phyloP scores from a whole-genome alignment of 2,888 invertebrate genomes.

The Apodemia zela region DNA sequence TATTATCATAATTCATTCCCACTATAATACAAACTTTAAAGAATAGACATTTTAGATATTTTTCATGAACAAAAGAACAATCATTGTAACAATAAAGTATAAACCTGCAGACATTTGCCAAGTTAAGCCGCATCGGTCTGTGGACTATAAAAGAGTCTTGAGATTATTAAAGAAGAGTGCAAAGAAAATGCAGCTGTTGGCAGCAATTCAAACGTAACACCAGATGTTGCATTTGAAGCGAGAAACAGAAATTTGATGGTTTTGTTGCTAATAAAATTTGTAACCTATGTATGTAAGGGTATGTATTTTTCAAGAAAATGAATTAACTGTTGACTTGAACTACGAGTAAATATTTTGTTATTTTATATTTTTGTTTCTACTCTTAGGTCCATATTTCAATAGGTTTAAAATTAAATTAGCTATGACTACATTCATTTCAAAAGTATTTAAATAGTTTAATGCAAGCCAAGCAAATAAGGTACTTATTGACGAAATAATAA shows the following conservation, averaged over 20 bases:
- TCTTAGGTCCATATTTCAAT: too few relatives aligned
- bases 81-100: constrained; percentile 18
- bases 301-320: background rate
- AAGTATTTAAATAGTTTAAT: too few relatives aligned
- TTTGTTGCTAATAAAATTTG: background rate
- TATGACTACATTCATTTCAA: too few relatives aligned
- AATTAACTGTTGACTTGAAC: too few relatives aligned
- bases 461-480: too few relatives aligned
- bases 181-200: constrained; percentile 55
- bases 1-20: too few relatives aligned
- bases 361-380: too few relatives aligned
- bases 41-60: background rate
- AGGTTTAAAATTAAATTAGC: too few relatives aligned
- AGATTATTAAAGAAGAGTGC: constrained; percentile 45
- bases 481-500: too few relatives aligned
- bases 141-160: constrained; percentile 43
- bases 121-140: constrained; percentile 32
- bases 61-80: constrained; percentile 13
- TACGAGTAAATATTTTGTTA: too few relatives aligned
- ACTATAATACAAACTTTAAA: too few relatives aligned
- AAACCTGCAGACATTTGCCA: constrained; percentile 29
- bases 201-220: constrained; percentile 54
- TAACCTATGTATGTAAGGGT: background rate
- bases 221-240: constrained; percentile 40
- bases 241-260: background rate